phyloP scores from a whole-genome alignment of 2,797 vertebrate genomes.

The Setipinna tenuifilis region DNA sequence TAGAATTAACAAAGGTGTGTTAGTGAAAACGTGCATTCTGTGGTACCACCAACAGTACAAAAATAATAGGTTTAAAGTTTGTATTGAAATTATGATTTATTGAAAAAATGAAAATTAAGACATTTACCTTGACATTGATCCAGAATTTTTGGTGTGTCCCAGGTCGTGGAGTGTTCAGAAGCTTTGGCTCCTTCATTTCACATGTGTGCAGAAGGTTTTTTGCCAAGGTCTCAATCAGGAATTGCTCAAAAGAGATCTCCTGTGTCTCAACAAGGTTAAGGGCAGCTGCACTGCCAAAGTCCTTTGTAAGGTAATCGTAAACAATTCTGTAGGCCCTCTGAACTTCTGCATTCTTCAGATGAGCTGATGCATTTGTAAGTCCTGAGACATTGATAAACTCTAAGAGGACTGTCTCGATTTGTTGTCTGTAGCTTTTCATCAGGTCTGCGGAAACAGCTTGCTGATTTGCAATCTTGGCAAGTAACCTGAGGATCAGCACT shows the following conservation, averaged over 20 bases:
- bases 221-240: neutral
- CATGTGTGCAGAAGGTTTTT: neutral
- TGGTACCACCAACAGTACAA: neutral
- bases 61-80: neutral
- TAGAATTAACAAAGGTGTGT: neutral
- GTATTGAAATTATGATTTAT: neutral
- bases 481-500: constrained; percentile 10
- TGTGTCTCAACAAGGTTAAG: neutral
- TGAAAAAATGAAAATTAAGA: neutral
- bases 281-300: neutral
- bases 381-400: neutral
- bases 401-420: neutral
- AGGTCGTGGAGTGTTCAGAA: neutral
- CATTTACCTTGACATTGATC: neutral
- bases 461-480: neutral
- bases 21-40: neutral
- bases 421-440: neutral
- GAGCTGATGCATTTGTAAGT: neutral
- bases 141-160: neutral
- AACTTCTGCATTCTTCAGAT: neutral
- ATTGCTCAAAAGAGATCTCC: neutral
- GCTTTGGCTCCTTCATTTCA: neutral
- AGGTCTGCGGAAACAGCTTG: neutral
- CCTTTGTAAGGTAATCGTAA: neutral
- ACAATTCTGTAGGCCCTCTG: neutral